Evolutionary conservation across 2,888 invertebrate species (phyloP).

Genomic region (Mesoligia furuncula): DNA sequence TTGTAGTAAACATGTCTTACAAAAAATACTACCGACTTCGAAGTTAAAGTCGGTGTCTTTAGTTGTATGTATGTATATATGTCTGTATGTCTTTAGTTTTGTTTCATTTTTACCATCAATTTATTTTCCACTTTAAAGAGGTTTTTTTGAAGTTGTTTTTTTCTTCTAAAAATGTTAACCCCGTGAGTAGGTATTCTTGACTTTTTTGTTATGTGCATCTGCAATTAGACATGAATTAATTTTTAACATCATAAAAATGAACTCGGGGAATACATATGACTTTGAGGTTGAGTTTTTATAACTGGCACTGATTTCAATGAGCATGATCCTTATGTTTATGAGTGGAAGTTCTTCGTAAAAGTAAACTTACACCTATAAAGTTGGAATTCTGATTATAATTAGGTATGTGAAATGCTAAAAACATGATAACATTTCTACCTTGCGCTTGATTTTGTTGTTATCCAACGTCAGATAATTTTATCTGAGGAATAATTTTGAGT

Average conservation of each 20-base stretch:
- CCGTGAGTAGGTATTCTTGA: background rate
- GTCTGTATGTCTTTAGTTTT: background rate
- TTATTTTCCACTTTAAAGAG: background rate
- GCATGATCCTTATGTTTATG: slow-evolving; percentile 16
- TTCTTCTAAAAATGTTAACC: background rate
- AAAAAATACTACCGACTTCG: background rate
- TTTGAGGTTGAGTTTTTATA: background rate
- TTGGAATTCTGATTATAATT: background rate
- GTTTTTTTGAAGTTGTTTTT: background rate
- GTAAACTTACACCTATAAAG: background rate
- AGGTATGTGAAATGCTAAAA: background rate
- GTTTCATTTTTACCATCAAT: background rate
- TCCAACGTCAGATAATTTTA: too few species aligned
- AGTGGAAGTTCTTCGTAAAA: background rate
- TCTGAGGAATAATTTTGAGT: too few species aligned
- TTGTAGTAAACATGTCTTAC: background rate
- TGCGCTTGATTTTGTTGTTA: background rate
- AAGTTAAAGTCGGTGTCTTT: too few species aligned
- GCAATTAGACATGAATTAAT: background rate
- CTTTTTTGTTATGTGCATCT: background rate
- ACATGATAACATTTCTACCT: background rate
- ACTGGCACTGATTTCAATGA: slow-evolving; percentile 2
- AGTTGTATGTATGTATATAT: too few species aligned
- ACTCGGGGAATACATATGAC: background rate
- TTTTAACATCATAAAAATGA: background rate